Percentiles rank a stretch among this genome's conserved stretches.
Conservation (phyloP, 1,140 invertebrate genomes). For the Panagrolaimus sp. region DNA sequence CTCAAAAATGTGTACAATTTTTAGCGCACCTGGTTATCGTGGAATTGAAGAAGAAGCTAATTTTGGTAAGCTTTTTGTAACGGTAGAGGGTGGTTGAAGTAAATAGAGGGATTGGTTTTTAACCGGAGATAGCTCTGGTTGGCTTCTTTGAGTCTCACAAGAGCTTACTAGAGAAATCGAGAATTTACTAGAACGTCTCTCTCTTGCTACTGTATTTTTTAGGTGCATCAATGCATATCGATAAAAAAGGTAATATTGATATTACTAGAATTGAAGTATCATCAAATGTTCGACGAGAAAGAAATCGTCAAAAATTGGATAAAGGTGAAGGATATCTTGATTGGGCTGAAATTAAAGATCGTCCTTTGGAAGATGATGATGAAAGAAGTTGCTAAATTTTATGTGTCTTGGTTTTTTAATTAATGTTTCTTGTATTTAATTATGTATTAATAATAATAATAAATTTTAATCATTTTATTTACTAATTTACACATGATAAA, state of each 20-base stretch:
- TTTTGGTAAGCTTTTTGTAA: constrained; percentile 14
- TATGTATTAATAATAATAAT: too few relatives aligned
- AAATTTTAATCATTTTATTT: too few relatives aligned
- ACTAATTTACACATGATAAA: too few relatives aligned
- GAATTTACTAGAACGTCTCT: too few relatives aligned
- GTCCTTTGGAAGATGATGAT: constrained; percentile 1
- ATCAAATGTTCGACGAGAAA: neutral
- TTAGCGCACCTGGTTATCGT: constrained; percentile 21
- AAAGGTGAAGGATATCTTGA: constrained; percentile 15
- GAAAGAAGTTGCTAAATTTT: neutral
- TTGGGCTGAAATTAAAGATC: constrained; percentile 2
- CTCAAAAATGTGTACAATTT: constrained; percentile 17
- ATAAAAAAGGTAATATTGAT: constrained; percentile 17
- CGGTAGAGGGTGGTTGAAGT: too few relatives aligned
- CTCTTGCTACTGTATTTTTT: too few relatives aligned
- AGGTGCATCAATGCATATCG: neutral
- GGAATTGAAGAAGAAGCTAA: constrained; percentile 11
- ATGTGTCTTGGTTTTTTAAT: neutral
- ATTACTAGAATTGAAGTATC: constrained; percentile 25
- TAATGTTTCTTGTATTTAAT: neutral
- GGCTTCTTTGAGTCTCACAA: too few relatives aligned
- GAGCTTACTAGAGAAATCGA: too few relatives aligned
- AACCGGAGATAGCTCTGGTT: too few relatives aligned
- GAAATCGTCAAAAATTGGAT: constrained; percentile 23
- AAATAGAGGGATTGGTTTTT: too few relatives aligned